Evolutionary conservation across 2,888 invertebrate species (phyloP), one percentile per base, ranked within the genome.

Genomic region (Ophion ellenae): DNA sequence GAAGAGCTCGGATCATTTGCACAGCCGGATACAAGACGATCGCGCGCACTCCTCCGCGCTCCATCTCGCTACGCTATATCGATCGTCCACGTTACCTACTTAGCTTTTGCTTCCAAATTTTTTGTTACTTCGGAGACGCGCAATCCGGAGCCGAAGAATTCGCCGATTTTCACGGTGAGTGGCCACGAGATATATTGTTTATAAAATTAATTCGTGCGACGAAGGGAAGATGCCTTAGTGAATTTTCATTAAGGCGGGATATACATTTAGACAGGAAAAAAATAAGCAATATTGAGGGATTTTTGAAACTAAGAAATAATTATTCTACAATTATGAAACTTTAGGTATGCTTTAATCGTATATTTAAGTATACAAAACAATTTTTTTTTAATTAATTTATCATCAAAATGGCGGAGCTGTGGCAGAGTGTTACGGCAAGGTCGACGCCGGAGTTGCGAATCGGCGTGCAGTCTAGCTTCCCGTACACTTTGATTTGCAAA

Each of bases 1-100:
- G 81, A 81, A 67, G 45, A 75, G 45, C 87, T 89, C 88, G 90
- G 88, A 92, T 90, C 91, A 92, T 91, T 91, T 91, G 88, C 89
- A 90, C 91, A 92, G 92, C 92, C 91, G 91, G 90, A 90, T 89
- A 53, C 53, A 53, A 53, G 53, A 53, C 53, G 53, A 53, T 53
- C 53, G 53, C 53, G 53, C 53, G 53, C 88, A 80, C 84, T 83
- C 82, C 82, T 80, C 79, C 81, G 70, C 73, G 76, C 66, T 67
- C 32, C 57, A 78, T 83, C 77, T 66, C 77, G 40, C 47, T 61
- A 73, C 36, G 11, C 71, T 74, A 75, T 80, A 53, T 14, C 53
- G 53, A 53, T 69, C 24, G 7, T 70, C 47, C 53, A 20, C 61
- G 61, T 71, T 40, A 40, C 20, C 40, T 32, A 53, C 53, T 67